Evolutionary conservation across 2,888 invertebrate genomes (phyloP).

Genomic region (Spisula subtruncata): DNA sequence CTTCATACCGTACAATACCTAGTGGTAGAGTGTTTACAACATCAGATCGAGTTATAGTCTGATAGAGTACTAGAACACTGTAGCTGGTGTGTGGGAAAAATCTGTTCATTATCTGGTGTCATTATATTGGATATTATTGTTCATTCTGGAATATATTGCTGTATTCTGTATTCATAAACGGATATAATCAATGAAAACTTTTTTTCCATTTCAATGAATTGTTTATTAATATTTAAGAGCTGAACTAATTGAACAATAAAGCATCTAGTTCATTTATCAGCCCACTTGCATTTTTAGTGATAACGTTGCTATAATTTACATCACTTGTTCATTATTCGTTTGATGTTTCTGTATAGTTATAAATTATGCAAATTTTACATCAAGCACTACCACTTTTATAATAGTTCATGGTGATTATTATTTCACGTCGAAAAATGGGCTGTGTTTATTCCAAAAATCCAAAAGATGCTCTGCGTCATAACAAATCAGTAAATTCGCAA

Average conservation of each 20-base stretch:
- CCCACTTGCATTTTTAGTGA: not conserved
- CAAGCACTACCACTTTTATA: not conserved
- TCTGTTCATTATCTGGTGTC: not conserved
- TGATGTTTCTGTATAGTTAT: not conserved
- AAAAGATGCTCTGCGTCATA: constrained; percentile 69
- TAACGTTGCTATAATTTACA: not conserved
- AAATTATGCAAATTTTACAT: not conserved
- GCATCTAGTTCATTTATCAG: not conserved
- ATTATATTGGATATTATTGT: not conserved
- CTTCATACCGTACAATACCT: not conserved
- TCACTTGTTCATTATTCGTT: not conserved
- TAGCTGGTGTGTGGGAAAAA: not conserved
- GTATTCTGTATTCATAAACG: not conserved
- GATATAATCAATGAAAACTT: not conserved
- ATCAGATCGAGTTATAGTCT: not conserved
- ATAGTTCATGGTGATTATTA: not conserved
- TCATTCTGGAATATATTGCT: not conserved
- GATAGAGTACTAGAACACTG: not conserved
- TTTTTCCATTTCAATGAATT: not conserved
- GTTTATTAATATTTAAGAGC: not conserved
- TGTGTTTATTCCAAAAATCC: constrained; percentile 74
- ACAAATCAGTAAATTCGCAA: constrained; percentile 60
- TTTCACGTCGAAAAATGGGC: constrained; percentile 65
- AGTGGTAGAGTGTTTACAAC: not conserved
- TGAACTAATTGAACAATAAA: not conserved